Conservation (phyloP, 2,113 vertebrate species). For the Cynocephalus volans region DNA sequence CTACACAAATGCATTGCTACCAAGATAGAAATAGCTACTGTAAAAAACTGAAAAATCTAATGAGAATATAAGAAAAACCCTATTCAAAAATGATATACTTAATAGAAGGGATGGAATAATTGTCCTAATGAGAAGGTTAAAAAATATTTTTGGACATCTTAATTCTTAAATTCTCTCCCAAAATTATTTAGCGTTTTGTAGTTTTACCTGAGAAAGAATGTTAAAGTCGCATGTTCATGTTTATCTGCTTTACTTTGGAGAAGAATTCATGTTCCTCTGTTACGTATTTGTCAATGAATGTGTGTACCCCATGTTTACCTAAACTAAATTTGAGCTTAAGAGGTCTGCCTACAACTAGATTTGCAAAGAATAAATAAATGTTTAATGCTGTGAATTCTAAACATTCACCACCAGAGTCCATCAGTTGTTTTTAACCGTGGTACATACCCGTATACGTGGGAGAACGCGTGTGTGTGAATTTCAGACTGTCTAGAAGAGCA, state of each 20-base stretch:
- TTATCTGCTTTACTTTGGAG: not conserved
- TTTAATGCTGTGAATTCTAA: not conserved
- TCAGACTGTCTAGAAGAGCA: conserved; percentile 19
- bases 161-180: conserved; percentile 49
- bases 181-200: conserved; percentile 36
- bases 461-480: not conserved
- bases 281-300: not conserved
- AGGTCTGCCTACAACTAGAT: conserved; percentile 19
- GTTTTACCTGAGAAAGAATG: conserved; percentile 35
- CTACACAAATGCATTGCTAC: conserved; percentile 56
- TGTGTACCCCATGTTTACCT: not conserved
- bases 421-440: not conserved
- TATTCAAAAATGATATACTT: not conserved
- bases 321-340: conserved; percentile 42
- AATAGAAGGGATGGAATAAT: not conserved
- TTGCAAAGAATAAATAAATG: conserved; percentile 28
- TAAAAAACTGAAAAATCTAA: not conserved
- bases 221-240: not conserved
- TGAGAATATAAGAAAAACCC: not conserved
- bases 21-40: not conserved
- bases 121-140: not conserved
- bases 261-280: not conserved
- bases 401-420: not conserved
- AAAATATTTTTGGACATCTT: not conserved
- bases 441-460: not conserved